Evolutionary conservation across 2,113 vertebrate genomes (phyloP).

Genomic region (Rutilus rutilus): DNA sequence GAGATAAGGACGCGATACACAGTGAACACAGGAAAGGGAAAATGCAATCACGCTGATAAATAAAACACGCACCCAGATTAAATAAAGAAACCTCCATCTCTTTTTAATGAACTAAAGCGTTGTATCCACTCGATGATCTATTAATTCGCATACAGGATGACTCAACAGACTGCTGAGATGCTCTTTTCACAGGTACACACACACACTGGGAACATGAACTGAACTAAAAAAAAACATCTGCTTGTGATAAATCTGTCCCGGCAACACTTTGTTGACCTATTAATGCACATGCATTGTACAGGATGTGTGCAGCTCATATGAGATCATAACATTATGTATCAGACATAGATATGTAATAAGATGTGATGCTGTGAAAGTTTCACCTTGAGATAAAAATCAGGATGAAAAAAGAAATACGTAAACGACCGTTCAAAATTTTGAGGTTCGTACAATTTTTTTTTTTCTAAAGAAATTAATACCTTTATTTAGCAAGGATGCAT

Average conservation of each 20-base stretch:
- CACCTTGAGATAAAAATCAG: not conserved
- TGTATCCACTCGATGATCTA: not conserved
- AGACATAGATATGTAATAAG: not conserved
- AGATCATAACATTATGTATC: not conserved
- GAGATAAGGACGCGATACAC: not conserved
- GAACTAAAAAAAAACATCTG: not conserved
- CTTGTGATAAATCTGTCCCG: slow-evolving; percentile 1
- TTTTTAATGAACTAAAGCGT: slow-evolving; percentile 21
- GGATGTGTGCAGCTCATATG: not conserved
- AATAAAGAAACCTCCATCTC: slow-evolving; percentile 2
- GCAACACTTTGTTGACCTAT: not conserved
- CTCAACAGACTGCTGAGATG: not conserved
- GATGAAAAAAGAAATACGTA: not conserved
- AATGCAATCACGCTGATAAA: slow-evolving; percentile 11
- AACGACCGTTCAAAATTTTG: not conserved
- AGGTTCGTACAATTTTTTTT: too few species aligned
- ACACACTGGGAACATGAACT: not conserved
- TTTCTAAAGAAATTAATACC: too few species aligned
- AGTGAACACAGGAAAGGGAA: slow-evolving; percentile 10
- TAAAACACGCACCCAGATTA: not conserved
- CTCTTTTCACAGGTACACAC: slow-evolving; percentile 4
- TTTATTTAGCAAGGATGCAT: too few species aligned
- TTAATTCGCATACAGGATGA: not conserved
- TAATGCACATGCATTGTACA: not conserved
- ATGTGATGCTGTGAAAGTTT: not conserved